Evolutionary conservation across 2,797 vertebrate genomes (phyloP), one percentile per base, ranked within the genome.

Genomic region (Benthosema pterotum): DNA sequence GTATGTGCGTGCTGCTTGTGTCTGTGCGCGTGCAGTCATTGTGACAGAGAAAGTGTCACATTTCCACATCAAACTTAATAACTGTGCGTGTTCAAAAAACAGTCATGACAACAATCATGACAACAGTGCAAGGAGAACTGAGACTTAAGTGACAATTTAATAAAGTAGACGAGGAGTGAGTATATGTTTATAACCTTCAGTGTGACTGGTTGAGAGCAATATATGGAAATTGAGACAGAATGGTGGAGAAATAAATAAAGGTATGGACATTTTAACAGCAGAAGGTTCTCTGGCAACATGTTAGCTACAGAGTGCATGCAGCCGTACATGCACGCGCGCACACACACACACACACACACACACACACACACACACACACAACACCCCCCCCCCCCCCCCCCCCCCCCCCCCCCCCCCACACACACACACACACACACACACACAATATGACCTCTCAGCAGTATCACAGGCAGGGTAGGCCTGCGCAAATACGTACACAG

Each of bases 201-300:
- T 38, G 32, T 38, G 32, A 38, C 32, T 9, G 48, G 43, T 13
- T 14, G 56, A 48, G 45, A 48, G 28, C 12, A 3, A 28, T 28
- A 54, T 11, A 7, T n/a, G n/a, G 13, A 50, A 43, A 58, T 14
- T 5, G 32, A 13, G n/a, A 67, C 32, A 38, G 28, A 38, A 38
- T 9, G 32, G 14, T 3, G 16, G 61, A 76, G 25, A 22, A 61
- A 49, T 43, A 15, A 32, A 5, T 5, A 48, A 67, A 52, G 45
- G 60, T 16, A 18, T 51, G 64, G 11, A 17, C 42, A 32, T 75
- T 67, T 60, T 32, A 57, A 79, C 88, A 88, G 85, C 79, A 88
- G 85, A 86, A 87, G 87, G 87, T 85, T 86, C 87, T 85, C 78
- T 69, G 78, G 83, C 68, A 74, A 83, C 79, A 51, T 15, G 61